Evolutionary conservation across 2,113 vertebrate genomes (phyloP).

Genomic region (Rynchops niger): DNA sequence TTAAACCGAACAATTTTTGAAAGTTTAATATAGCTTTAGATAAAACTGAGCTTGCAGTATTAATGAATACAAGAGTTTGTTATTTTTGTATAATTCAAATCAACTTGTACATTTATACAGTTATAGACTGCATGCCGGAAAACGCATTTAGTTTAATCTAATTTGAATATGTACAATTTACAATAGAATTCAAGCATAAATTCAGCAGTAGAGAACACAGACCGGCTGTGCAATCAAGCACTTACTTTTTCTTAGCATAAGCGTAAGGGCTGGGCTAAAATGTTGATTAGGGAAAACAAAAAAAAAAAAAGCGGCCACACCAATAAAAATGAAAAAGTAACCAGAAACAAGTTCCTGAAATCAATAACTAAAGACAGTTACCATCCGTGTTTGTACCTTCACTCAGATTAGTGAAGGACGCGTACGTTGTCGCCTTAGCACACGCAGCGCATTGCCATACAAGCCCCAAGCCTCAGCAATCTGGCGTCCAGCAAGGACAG

Average conservation of each 20-base stretch:
- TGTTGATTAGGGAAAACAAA: neutral
- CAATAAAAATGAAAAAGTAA: neutral
- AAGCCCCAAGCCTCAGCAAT: neutral
- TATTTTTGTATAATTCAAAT: conserved; percentile 43
- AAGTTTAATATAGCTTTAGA: conserved; percentile 73
- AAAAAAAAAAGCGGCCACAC: neutral
- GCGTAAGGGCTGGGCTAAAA: neutral
- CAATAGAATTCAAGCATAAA: conserved; percentile 59
- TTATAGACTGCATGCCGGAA: conserved; percentile 66
- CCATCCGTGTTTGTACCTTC: neutral
- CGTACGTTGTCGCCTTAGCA: neutral
- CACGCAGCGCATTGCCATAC: neutral
- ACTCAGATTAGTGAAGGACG: neutral
- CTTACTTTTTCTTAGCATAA: neutral
- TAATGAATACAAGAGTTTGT: conserved; percentile 60
- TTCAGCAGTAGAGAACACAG: conserved; percentile 69
- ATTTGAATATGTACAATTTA: conserved; percentile 66
- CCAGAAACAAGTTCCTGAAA: neutral
- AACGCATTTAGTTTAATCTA: conserved; percentile 41
- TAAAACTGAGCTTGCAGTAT: conserved; percentile 69
- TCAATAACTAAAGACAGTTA: neutral
- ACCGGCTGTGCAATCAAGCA: conserved; percentile 53
- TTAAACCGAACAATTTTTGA: conserved; percentile 45
- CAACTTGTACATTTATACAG: conserved; percentile 64
- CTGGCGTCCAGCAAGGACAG: neutral